Evolutionary conservation across 1,140 invertebrate species (phyloP).

Genomic region (Plutomurus gul): DNA sequence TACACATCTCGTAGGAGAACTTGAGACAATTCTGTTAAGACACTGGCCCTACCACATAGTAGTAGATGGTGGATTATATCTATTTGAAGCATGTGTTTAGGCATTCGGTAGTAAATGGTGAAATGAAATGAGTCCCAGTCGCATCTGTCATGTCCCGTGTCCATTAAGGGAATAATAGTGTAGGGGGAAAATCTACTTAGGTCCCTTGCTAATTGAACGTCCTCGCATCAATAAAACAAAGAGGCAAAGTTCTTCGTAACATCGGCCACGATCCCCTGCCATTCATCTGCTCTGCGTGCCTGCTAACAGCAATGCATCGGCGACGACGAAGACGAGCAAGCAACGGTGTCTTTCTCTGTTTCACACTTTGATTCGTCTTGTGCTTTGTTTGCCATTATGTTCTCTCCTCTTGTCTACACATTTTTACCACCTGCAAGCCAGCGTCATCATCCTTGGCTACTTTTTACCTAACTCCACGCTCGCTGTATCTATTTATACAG

Average conservation of each 20-base stretch:
- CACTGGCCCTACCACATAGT: too few relatives aligned
- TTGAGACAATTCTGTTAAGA: too few relatives aligned
- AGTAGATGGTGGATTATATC: too few relatives aligned
- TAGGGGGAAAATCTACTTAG: background rate
- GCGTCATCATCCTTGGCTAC: background rate
- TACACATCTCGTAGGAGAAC: too few relatives aligned
- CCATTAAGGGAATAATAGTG: conserved; percentile 11
- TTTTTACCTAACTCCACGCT: background rate
- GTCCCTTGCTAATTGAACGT: conserved; percentile 6
- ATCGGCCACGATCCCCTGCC: background rate
- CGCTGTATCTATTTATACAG: too few relatives aligned
- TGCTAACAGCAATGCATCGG: background rate
- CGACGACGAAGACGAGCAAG: background rate
- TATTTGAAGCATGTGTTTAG: too few relatives aligned
- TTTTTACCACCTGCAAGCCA: conserved; percentile 10
- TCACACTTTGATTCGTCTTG: conserved; percentile 2
- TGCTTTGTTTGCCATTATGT: conserved; percentile 1
- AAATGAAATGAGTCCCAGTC: background rate
- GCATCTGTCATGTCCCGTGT: background rate
- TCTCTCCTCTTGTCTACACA: background rate
- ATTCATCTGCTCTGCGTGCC: background rate
- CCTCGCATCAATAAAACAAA: conserved; percentile 21
- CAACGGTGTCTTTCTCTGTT: conserved; percentile 11
- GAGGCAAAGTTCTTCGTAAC: background rate
- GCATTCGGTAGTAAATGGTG: background rate